Evolutionary conservation across 2,113 vertebrate species (phyloP), one percentile per base, ranked within the genome.

Genomic region (Larimichthys crocea): DNA sequence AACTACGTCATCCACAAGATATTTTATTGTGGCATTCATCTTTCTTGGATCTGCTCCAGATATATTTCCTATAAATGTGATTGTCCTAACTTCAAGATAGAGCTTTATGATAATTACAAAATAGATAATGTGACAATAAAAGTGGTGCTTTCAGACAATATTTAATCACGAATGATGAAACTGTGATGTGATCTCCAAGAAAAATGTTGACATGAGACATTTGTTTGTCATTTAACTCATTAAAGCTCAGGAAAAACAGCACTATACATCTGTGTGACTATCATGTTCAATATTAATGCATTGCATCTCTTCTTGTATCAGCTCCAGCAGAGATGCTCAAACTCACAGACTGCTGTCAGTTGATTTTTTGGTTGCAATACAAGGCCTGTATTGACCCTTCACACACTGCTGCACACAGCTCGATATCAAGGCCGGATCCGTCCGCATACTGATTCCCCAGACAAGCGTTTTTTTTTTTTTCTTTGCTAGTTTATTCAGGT

Each of bases 401-500:
- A 49, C 62, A 4, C 24, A 56, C 16, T 42, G 61, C 79, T 31
- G 55, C 1, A 46, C 53, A 59, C 35, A 19, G 61, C 7, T 73
- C 64, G 56, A 15, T 40, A 78, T 79, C 35, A 35, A 52, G 19
- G 22, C 6, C 69, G 57, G 55, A 52, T 52, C 40, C 42, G 56
- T 48, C 56, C 4, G 26, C 29, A 48, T 31, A 17, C 16, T 31
- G 17, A 82, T 31, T 50, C 20, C 49, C 59, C 6, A 5, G 9
- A 64, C 15, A 57, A 59, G 31, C 49, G 29, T 61, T 24, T 24
- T 31, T 26, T 26, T 26, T 26, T 26, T 26, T 5, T 7, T 31
- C 46, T 46, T 12, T 35, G 35, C 44, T 48, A n/a, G 52, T 84
- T 60, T 79, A 40, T 70, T 80, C 61, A 70, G 42, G 61, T 26